Evolutionary conservation across 2,888 invertebrate species (phyloP).

Genomic region (Trissolcus japonicus): DNA sequence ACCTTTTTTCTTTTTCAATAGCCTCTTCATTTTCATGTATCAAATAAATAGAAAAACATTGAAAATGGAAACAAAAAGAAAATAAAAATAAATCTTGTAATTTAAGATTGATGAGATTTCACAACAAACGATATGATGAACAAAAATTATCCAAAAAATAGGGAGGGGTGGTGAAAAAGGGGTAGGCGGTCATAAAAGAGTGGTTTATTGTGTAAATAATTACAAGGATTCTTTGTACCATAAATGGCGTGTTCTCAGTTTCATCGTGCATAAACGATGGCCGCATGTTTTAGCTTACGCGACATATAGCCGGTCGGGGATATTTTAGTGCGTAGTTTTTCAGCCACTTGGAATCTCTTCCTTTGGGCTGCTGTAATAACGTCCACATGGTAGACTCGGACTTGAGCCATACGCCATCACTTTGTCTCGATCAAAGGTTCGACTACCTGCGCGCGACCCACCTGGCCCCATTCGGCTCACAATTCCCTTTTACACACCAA

Average conservation of each 20-base stretch:
- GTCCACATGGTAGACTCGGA: slow-evolving; percentile 6
- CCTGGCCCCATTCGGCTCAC: slow-evolving; percentile 62
- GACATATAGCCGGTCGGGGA: slow-evolving; percentile 2
- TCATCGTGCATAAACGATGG: slow-evolving; percentile 21
- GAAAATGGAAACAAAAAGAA: too few species aligned
- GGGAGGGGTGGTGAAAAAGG: too few species aligned
- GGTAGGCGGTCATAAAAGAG: too few species aligned
- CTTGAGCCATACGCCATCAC: slow-evolving; percentile 15
- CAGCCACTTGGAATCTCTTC: slow-evolving; percentile 17
- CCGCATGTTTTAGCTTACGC: slow-evolving; percentile 34
- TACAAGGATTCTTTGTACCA: too few species aligned
- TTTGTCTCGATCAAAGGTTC: slow-evolving; percentile 42
- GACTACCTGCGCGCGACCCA: slow-evolving; percentile 67
- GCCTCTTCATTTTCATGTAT: not conserved
- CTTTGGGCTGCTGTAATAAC: slow-evolving; percentile 23
- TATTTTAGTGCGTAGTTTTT: slow-evolving; percentile 37
- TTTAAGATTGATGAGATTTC: not conserved
- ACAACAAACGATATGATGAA: too few species aligned
- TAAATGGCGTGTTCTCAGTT: slow-evolving; percentile 10
- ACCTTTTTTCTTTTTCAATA: slow-evolving; percentile 5
- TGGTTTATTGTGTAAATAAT: too few species aligned
- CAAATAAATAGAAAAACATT: not conserved
- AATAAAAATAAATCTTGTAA: too few species aligned
- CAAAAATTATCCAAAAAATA: too few species aligned
- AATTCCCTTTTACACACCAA: slow-evolving; percentile 8